phyloP scores from a whole-genome alignment of 1,140 invertebrate genomes.

The Chlorops oryzae region DNA sequence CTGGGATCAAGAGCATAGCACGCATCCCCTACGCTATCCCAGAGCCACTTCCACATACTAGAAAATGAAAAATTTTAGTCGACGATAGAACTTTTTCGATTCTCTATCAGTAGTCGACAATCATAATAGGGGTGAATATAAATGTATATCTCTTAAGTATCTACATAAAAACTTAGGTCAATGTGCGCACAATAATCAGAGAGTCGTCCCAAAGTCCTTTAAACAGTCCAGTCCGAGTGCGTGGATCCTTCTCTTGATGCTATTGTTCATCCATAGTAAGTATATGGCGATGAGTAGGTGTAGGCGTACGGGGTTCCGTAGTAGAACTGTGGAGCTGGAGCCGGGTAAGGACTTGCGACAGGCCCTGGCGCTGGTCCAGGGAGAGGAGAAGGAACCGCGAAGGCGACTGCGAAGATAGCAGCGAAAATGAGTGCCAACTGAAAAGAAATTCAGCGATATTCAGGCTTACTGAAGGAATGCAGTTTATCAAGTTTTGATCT shows the following conservation, averaged over 20 bases:
- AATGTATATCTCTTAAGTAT: no score
- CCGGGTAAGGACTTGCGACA: constrained; percentile 28
- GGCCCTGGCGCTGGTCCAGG: constrained; percentile 31
- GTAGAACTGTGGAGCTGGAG: constrained; percentile 33
- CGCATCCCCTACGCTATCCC: no score
- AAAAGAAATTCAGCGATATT: background rate
- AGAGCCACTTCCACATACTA: no score
- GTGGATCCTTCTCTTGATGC: no score
- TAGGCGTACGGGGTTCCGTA: constrained; percentile 37
- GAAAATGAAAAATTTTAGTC: no score
- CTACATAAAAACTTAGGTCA: no score
- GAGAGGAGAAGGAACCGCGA: constrained; percentile 30
- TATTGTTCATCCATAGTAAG: constrained; percentile 41
- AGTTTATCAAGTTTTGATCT: background rate
- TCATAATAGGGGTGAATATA: no score
- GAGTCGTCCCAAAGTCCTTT: no score
- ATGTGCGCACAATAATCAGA: no score
- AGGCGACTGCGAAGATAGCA: constrained; percentile 34
- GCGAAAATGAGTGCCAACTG: constrained; percentile 37
- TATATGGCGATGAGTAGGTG: constrained; percentile 32
- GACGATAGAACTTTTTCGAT: no score
- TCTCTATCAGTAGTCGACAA: no score
- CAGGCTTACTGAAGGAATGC: background rate
- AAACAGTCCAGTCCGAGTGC: background rate
- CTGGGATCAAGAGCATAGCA: no score